Base-by-base conservation (phyloP, 2,888 invertebrate species). In the Agriopis leucophaearia region DNA sequence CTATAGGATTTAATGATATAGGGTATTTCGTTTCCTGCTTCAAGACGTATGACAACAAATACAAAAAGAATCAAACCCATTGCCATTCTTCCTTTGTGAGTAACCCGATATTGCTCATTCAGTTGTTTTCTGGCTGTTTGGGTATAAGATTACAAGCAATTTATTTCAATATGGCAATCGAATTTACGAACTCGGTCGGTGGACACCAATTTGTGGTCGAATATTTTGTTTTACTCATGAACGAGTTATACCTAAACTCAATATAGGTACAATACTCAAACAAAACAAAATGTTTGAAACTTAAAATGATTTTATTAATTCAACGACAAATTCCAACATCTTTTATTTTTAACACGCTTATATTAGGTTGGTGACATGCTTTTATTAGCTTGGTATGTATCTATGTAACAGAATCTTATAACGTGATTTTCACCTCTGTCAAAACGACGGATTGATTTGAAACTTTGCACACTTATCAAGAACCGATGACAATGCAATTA, bases 81-180 rank as follows among this genome's bases (percentile, higher is more conserved):
- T 80, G 78, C 87, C 88, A 88, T 91, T 90, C 83, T 89, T 87
- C 85, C 81, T 79, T 82, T 81, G 82, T 81, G 78, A 78, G 93
- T 89, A 92, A 94, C 89, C 80, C 80, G 92, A 94, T 91, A 92
- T 88, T 87, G 88, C 92, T 91, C 87, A 91, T 92, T 93, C 90
- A 89, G 86, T 87, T 88, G 86, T 91, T 92, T 92, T 91, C 91
- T 89, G 88, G 82, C 83, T 92, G 93, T 93, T 93, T 93, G 90
- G 91, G 88, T 92, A 92, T 94, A 91, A 89, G 90, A 93, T 93
- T 93, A 93, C 93, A 91, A 89, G 91, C 91, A 89, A 92, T 92
- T 91, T 91, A 92, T 92, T 92, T 89, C 88, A 90, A 88, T 91
- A 90, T 88, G 88, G 87, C 92, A 90, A 90, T 89, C 86, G 87